These are phyloP conservation scores for Pimpla rufipes DNA, from an alignment of 2,888 invertebrate species.

Conservation along the genomic window DNA sequence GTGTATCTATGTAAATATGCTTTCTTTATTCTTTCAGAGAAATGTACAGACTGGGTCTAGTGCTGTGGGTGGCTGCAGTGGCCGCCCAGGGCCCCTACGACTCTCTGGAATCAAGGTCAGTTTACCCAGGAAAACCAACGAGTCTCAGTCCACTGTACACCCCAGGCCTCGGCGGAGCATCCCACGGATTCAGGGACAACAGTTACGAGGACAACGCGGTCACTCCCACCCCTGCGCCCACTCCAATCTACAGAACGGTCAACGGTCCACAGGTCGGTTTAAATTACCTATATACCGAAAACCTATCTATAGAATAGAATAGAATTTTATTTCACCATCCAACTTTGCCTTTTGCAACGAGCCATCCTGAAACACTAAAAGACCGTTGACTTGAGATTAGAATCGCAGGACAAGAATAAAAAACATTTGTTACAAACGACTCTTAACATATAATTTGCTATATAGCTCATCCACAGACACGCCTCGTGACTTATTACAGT, in stretches of 20 bases:
- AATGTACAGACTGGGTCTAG: conserved; percentile 81
- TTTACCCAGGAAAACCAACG: conserved; percentile 79
- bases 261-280: conserved; percentile 69
- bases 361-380: no score
- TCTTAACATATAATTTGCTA: no score
- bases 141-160: conserved; percentile 81
- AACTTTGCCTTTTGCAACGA: no score
- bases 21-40: conserved; percentile 56
- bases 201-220: conserved; percentile 84
- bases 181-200: conserved; percentile 82
- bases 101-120: conserved; percentile 79
- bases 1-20: not conserved
- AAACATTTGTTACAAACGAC: no score
- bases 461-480: no score
- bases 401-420: no score
- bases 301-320: not conserved
- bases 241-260: conserved; percentile 80
- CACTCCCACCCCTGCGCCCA: conserved; percentile 82
- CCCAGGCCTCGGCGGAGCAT: conserved; percentile 76
- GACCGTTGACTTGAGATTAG: no score
- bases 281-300: conserved; percentile 2
- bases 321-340: not conserved
- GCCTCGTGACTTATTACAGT: no score
- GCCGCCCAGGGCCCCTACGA: conserved; percentile 81
- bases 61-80: conserved; percentile 78